These are phyloP conservation scores for Agelastica alni DNA, from an alignment of 2,888 invertebrate genomes.

Conservation along the genomic window DNA sequence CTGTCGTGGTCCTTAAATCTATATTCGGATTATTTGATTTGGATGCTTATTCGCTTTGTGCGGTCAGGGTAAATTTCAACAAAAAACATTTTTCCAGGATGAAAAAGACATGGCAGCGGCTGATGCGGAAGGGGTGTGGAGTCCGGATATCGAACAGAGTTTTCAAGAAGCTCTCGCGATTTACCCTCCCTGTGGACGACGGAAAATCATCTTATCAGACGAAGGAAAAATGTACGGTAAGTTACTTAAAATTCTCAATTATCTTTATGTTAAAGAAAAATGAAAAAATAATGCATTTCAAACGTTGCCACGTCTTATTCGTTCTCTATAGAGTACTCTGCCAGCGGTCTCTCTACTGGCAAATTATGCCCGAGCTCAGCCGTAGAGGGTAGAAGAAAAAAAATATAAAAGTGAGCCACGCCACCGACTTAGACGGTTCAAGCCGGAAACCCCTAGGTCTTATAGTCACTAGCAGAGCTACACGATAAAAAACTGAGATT, in stretches of 20 bases:
- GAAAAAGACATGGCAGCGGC: constrained; percentile 92
- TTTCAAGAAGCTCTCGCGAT: constrained; percentile 99
- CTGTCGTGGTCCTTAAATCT: background rate
- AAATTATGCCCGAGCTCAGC: too few relatives aligned
- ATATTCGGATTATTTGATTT: constrained; percentile 12
- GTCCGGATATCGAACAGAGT: constrained; percentile 99
- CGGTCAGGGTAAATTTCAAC: constrained; percentile 7
- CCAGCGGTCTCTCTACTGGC: too few relatives aligned
- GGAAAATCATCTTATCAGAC: constrained; percentile 99
- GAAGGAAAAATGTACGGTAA: constrained; percentile 99
- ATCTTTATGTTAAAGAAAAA: background rate
- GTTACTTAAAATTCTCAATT: constrained; percentile 50
- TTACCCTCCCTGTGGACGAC: constrained; percentile 98
- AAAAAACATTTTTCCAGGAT: constrained; percentile 60
- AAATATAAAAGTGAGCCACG: too few relatives aligned
- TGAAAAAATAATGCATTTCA: too few relatives aligned
- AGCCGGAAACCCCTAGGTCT: too few relatives aligned
- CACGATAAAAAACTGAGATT: too few relatives aligned
- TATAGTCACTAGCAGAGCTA: too few relatives aligned
- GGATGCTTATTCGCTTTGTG: background rate
- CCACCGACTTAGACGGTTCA: too few relatives aligned
- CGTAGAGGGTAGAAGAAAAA: too few relatives aligned
- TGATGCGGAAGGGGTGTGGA: constrained; percentile 99
- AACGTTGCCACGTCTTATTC: too few relatives aligned
- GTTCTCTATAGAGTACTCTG: too few relatives aligned